Percentiles rank a stretch among this genome's conserved stretches.
phyloP scores from a whole-genome alignment of 2,113 vertebrate species.

The Eolophus roseicapilla region DNA sequence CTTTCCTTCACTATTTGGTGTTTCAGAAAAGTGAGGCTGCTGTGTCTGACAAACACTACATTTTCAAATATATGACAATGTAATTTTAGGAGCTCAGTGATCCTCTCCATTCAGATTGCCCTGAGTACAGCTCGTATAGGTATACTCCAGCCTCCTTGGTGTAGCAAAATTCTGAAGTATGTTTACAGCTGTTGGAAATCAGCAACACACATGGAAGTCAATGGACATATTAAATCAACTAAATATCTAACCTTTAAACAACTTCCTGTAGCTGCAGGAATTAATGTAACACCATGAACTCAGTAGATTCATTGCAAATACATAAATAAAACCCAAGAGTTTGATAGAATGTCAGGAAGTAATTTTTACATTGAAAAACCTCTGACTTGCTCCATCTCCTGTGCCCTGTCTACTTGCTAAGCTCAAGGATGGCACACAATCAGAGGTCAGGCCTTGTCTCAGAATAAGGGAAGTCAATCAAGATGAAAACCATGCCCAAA shows the following conservation, averaged over 20 bases:
- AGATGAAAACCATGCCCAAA: not conserved
- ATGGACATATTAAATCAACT: not conserved
- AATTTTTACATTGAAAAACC: not conserved
- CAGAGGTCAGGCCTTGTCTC: not conserved
- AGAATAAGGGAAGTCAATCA: not conserved
- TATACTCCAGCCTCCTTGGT: not conserved
- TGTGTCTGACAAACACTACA: not conserved
- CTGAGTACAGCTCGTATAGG: not conserved
- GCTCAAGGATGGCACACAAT: not conserved
- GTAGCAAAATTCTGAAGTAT: not conserved
- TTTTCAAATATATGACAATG: not conserved
- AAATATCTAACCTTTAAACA: not conserved
- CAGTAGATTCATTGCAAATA: not conserved
- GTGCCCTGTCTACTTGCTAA: not conserved
- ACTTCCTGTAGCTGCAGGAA: not conserved
- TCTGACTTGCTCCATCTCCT: not conserved
- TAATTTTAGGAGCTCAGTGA: not conserved
- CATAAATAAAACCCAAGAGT: not conserved
- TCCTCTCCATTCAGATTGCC: not conserved
- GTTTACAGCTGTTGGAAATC: not conserved
- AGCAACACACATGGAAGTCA: not conserved
- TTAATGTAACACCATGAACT: not conserved
- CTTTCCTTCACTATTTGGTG: not conserved
- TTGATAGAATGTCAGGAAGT: not conserved
- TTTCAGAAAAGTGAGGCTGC: not conserved